Evolutionary conservation across 1,140 invertebrate genomes (phyloP), one percentile per base, ranked within the genome.

Genomic region (Triops longicaudatus): DNA sequence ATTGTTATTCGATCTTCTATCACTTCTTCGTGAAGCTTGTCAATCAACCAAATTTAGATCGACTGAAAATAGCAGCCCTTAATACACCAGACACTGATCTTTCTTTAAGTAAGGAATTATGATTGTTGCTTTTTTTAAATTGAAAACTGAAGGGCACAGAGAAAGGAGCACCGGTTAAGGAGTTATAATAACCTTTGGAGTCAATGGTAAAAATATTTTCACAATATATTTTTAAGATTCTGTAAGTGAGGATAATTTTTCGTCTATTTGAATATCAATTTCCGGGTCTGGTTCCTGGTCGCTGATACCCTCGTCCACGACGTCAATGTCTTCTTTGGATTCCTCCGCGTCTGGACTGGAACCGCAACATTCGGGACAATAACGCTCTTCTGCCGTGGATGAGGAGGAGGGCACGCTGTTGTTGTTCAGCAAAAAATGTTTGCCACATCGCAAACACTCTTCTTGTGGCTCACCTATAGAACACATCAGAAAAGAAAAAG

Each of bases 391-490:
- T 17, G 27, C 26, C 14, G 27, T 11, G 73, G 37, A n/a, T 26
- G 27, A 28, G 17, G 27, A 28, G 37, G 73, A 28, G 26, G 27
- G 17, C 14, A 27, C 43, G 76, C 37, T 41, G 41, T 42, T 75
- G 76, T 73, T 72, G 17, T 26, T 7, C 37, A 77, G 17, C 26
- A 77, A 73, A 44, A 73, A 77, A 72, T 72, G 37, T 73, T 77
- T 77, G 42, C 76, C 76, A 71, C 76, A 77, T 42, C 76, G 72
- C 22, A 41, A 43, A 31, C 76, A 77, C 41, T 77, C 76, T 26
- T 77, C 76, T 37, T 77, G 76, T 1, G 76, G 76, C 41, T 77
- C 76, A 27, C 76, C 76, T 77, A 71, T 1, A 26, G 0, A 73
- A 22, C 9, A n/a, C 7, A 26, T 12, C 14, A 73, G 37, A 22